A percentile compares a stretch with the other conserved stretches of the same genome.
Evolutionary conservation across 1,140 invertebrate species (phyloP).

Genomic region (Aphelinus certus): DNA sequence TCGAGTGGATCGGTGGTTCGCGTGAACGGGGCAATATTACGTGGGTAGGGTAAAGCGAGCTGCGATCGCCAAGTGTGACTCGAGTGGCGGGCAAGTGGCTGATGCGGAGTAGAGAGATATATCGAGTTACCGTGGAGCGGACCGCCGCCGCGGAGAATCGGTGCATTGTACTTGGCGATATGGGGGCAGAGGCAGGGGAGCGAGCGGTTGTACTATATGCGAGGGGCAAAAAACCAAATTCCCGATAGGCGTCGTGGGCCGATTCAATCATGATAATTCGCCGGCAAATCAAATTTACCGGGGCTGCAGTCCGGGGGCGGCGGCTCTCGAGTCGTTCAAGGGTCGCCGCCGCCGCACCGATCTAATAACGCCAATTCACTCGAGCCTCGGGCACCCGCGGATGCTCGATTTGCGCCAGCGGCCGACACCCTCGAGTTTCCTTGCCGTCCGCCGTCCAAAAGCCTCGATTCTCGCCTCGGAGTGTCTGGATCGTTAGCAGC

Average conservation of each 20-base stretch:
- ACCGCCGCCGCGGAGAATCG: not conserved
- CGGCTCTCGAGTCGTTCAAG: too few species aligned
- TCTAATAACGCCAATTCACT: constrained; percentile 68
- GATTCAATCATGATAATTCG: constrained; percentile 68
- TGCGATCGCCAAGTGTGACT: too few species aligned
- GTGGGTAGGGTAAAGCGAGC: too few species aligned
- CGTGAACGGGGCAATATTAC: too few species aligned
- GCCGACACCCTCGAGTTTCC: not conserved
- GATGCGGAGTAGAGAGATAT: too few species aligned
- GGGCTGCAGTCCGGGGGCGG: constrained; percentile 42
- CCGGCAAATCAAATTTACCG: constrained; percentile 65
- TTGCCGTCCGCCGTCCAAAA: too few species aligned
- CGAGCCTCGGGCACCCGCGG: constrained; percentile 47
- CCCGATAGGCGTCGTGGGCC: constrained; percentile 40
- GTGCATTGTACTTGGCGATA: not conserved
- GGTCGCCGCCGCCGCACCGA: constrained; percentile 50
- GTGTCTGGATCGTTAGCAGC: too few species aligned
- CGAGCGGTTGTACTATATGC: not conserved
- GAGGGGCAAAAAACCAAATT: constrained; percentile 32
- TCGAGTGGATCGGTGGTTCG: too few species aligned
- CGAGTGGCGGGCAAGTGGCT: too few species aligned
- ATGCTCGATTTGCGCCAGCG: constrained; percentile 60
- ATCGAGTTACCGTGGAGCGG: constrained; percentile 16
- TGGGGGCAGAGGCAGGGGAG: constrained; percentile 4
- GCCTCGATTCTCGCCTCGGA: too few species aligned